These are phyloP conservation scores for Fringilla coelebs DNA, from an alignment of 2,797 vertebrate species.

Conservation along the genomic window DNA sequence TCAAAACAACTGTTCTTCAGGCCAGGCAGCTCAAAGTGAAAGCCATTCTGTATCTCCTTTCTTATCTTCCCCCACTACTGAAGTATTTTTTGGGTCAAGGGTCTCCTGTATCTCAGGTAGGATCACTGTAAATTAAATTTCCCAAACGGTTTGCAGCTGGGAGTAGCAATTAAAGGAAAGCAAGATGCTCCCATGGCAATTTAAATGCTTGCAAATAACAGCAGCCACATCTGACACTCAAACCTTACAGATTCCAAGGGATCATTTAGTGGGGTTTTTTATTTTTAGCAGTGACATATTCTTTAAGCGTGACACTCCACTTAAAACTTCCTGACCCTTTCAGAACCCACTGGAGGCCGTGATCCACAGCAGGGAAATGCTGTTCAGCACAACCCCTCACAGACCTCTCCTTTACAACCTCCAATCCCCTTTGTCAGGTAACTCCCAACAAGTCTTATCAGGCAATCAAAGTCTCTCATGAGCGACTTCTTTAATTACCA, in stretches of 20 bases:
- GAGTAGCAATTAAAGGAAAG: not conserved
- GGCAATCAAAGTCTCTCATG: constrained; percentile 27
- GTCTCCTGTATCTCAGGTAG: not conserved
- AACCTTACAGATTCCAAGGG: not conserved
- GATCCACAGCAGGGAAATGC: not conserved
- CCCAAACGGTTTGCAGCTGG: not conserved
- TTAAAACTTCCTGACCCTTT: not conserved
- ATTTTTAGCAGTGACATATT: not conserved
- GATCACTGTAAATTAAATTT: not conserved
- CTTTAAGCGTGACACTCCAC: not conserved
- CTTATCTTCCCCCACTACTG: not conserved
- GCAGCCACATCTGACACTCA: not conserved
- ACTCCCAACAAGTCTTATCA: constrained; percentile 41
- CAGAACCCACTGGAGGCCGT: not conserved
- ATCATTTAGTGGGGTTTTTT: not conserved
- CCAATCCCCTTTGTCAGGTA: not conserved
- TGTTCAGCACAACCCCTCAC: not conserved
- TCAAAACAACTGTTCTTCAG: not conserved
- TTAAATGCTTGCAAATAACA: not conserved
- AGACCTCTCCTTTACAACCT: not conserved
- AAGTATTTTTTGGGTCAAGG: not conserved
- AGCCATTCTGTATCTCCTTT: not conserved
- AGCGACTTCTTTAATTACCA: constrained; percentile 31
- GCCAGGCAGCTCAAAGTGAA: not conserved
- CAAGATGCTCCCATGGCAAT: not conserved